Evolutionary conservation across 2,113 vertebrate species (phyloP).

Genomic region (Gavia stellata): DNA sequence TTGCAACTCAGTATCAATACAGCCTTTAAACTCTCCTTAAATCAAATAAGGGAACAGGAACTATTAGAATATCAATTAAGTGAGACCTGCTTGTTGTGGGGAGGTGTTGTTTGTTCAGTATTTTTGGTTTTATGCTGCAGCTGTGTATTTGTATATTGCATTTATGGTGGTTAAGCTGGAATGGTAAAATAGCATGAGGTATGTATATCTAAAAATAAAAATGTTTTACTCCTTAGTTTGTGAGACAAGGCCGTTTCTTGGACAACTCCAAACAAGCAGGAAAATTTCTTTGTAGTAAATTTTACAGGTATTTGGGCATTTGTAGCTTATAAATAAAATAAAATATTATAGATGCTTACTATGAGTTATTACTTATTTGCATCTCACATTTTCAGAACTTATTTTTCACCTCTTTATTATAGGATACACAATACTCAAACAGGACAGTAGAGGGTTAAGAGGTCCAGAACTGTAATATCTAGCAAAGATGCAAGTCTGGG

Average conservation of each 20-base stretch:
- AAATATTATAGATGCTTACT: neutral
- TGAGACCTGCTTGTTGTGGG: neutral
- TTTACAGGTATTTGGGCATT: neutral
- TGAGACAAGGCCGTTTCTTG: neutral
- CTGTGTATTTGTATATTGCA: neutral
- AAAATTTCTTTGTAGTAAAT: neutral
- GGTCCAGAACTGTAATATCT: neutral
- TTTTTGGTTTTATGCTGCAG: neutral
- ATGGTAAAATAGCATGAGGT: neutral
- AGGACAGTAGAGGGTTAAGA: neutral
- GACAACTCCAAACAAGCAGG: neutral
- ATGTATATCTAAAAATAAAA: neutral
- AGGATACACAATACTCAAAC: neutral
- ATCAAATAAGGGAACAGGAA: neutral
- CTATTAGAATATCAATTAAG: neutral
- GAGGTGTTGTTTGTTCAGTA: neutral
- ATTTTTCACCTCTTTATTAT: neutral
- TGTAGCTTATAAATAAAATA: neutral
- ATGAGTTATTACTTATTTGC: neutral
- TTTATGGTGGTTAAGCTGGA: neutral
- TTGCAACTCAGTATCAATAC: neutral
- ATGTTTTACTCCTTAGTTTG: neutral
- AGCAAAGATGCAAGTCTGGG: neutral
- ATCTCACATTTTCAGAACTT: neutral
- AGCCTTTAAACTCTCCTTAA: neutral